Percentiles rank a stretch among this genome's conserved stretches.
phyloP scores from a whole-genome alignment of 2,113 vertebrate genomes.

The Platysteira castanea region DNA sequence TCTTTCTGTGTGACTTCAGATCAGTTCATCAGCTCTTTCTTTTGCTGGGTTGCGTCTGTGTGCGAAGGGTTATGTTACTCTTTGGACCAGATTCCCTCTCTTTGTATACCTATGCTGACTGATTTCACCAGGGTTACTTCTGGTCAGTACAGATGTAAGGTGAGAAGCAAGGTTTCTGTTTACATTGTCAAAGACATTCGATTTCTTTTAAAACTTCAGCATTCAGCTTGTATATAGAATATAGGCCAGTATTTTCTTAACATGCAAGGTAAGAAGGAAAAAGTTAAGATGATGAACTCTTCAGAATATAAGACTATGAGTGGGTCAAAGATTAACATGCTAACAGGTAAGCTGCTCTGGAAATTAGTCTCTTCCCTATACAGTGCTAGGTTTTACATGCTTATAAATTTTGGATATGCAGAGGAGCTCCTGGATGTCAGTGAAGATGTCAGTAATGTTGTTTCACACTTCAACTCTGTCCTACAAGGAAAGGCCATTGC shows the following conservation, averaged over 20 bases:
- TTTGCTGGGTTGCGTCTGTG: background rate
- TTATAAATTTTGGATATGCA: background rate
- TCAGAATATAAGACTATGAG: background rate
- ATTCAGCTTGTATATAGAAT: background rate
- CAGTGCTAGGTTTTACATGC: background rate
- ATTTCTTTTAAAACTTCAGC: background rate
- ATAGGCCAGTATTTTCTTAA: background rate
- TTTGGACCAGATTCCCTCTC: background rate
- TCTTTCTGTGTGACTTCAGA: background rate
- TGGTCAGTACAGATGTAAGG: background rate
- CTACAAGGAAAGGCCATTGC: constrained; percentile 21
- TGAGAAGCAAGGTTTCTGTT: constrained; percentile 1
- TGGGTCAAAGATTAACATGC: background rate
- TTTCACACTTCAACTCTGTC: background rate
- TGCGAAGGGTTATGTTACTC: background rate
- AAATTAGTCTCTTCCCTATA: background rate
- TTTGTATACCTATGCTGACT: constrained; percentile 2
- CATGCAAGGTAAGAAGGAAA: background rate
- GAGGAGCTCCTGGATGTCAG: background rate
- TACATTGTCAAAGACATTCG: background rate
- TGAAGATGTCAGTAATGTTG: background rate
- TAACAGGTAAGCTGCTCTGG: background rate
- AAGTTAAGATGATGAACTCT: background rate
- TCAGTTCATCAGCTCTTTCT: background rate
- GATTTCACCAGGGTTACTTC: background rate